Evolutionary conservation across 2,888 invertebrate species (phyloP).

Genomic region (Hypercompe scribonia): DNA sequence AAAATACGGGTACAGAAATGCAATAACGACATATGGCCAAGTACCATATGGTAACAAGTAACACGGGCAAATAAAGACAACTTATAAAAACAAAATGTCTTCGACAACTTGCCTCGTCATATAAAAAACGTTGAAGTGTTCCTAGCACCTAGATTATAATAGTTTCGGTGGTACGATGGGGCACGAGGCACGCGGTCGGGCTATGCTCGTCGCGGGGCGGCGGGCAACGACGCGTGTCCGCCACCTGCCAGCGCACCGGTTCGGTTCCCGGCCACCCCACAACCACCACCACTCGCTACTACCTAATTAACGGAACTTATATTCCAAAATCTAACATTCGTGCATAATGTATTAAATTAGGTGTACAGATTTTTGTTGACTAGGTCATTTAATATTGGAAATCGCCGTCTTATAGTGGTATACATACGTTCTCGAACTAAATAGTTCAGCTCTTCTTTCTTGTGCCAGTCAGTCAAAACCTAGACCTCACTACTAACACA

Average conservation of each 20-base stretch:
- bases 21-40: constrained; percentile 3
- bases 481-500: too few relatives aligned
- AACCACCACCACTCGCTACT: constrained; percentile 48
- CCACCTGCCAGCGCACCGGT: constrained; percentile 79
- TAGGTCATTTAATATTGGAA: constrained; percentile 3
- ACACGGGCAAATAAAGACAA: background rate
- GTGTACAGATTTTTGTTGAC: constrained; percentile 49
- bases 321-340: constrained; percentile 76
- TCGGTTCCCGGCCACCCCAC: constrained; percentile 65
- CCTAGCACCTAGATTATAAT: constrained; percentile 24
- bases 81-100: constrained; percentile 4
- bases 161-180: constrained; percentile 53
- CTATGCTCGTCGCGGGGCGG: constrained; percentile 50
- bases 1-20: background rate
- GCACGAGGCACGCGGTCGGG: constrained; percentile 57
- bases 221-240: constrained; percentile 74
- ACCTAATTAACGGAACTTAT: constrained; percentile 74
- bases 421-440: too few relatives aligned
- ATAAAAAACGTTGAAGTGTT: constrained; percentile 23
- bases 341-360: constrained; percentile 64
- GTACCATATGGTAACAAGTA: constrained; percentile 2
- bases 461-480: too few relatives aligned
- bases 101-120: constrained; percentile 19
- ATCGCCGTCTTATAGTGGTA: too few relatives aligned
- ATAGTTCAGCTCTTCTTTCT: too few relatives aligned